Evolutionary conservation across 2,888 invertebrate genomes (phyloP).

Genomic region (Phaonia tiefii): DNA sequence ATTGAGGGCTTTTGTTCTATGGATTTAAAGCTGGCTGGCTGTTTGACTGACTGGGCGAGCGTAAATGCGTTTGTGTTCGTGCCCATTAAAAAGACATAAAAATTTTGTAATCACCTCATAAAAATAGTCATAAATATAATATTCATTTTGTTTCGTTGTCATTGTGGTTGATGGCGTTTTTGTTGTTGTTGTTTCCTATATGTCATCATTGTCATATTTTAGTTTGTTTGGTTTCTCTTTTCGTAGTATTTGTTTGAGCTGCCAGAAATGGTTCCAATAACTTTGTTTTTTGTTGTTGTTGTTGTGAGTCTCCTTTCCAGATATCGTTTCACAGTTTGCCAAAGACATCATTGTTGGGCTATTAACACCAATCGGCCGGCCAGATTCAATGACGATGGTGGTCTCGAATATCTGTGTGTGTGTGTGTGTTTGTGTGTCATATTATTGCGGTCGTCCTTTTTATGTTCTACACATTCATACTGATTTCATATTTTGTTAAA

Average conservation of each 20-base stretch:
- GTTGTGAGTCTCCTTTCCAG: no score
- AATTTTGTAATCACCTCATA: slow-evolving; percentile 81
- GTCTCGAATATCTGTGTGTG: slow-evolving; percentile 14
- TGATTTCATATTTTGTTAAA: slow-evolving; percentile 29
- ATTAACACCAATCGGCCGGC: slow-evolving; percentile 44
- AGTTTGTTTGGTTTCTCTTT: slow-evolving; percentile 64
- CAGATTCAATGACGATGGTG: neutral
- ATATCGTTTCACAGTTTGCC: no score
- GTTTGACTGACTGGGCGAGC: neutral
- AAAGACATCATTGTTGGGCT: slow-evolving; percentile 49
- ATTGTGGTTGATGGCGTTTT: slow-evolving; percentile 54
- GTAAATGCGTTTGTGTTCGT: neutral
- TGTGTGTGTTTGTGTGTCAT: slow-evolving; percentile 52
- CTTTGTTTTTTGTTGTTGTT: no score
- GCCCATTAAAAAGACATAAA: slow-evolving; percentile 81
- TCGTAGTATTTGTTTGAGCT: slow-evolving; percentile 71
- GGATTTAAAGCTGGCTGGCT: neutral
- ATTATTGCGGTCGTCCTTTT: slow-evolving; percentile 56
- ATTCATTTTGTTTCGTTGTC: slow-evolving; percentile 54
- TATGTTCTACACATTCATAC: slow-evolving; percentile 23
- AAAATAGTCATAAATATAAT: slow-evolving; percentile 79
- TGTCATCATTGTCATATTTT: slow-evolving; percentile 69
- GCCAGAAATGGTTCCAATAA: no score
- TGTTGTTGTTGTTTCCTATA: slow-evolving; percentile 33
- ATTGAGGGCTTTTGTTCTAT: no score